phyloP scores from a whole-genome alignment of 2,797 vertebrate genomes.

The Pogonophryne albipinna region DNA sequence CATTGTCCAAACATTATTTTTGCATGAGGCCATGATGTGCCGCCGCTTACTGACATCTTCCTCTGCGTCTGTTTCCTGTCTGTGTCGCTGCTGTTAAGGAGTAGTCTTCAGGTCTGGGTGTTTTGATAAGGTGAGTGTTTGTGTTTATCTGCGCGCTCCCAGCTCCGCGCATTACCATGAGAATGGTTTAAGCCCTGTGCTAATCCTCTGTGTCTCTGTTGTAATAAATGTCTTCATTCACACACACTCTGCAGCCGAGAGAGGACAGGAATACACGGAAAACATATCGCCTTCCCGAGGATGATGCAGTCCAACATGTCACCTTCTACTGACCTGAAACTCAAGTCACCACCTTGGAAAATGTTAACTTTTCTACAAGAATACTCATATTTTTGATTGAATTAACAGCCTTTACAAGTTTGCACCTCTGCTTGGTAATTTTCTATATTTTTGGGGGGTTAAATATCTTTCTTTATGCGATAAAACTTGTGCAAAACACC shows the following conservation, averaged over 20 bases:
- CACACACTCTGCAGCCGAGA: constrained; percentile 89
- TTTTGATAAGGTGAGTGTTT: constrained; percentile 93
- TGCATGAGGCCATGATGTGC: constrained; percentile 55
- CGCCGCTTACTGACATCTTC: constrained; percentile 43
- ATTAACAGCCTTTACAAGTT: neutral
- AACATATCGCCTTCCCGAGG: constrained; percentile 46
- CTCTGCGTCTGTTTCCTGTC: constrained; percentile 24
- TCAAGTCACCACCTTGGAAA: neutral
- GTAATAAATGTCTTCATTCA: constrained; percentile 99
- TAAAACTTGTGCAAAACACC: neutral
- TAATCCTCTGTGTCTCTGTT: constrained; percentile 94
- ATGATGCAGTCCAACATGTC: constrained; percentile 52
- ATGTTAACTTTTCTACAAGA: neutral
- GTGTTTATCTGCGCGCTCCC: constrained; percentile 94
- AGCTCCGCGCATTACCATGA: constrained; percentile 96
- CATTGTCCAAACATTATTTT: constrained; percentile 38
- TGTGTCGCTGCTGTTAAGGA: constrained; percentile 89
- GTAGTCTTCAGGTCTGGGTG: constrained; percentile 92
- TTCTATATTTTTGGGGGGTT: neutral
- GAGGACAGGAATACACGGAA: constrained; percentile 49
- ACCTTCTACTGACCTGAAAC: constrained; percentile 52
- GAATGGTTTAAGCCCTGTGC: constrained; percentile 95
- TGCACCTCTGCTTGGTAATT: neutral
- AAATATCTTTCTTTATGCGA: neutral
- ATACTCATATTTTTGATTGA: neutral